phyloP scores from a whole-genome alignment of 2,888 invertebrate genomes.

The Drosophila incognita region DNA sequence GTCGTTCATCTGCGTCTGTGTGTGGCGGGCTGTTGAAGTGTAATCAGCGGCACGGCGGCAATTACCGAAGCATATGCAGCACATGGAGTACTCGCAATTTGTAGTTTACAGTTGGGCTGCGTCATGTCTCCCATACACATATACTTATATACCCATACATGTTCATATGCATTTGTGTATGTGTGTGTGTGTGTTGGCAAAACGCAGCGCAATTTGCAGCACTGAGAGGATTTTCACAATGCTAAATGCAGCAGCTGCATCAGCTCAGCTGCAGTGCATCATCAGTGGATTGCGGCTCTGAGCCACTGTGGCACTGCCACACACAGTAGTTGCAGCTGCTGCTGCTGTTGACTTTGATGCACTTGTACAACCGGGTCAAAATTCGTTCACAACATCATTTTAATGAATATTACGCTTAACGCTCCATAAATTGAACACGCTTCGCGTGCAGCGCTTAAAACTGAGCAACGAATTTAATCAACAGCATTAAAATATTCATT shows the following conservation, averaged over 20 bases:
- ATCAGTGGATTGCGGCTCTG: slow-evolving; percentile 55
- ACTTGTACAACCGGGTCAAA: slow-evolving; percentile 20
- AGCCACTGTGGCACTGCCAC: slow-evolving; percentile 44
- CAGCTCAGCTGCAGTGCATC: slow-evolving; percentile 54
- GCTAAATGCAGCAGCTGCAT: slow-evolving; percentile 49
- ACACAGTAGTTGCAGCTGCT: slow-evolving; percentile 35
- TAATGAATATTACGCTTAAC: slow-evolving; percentile 70
- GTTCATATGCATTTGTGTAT: neutral
- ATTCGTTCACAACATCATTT: slow-evolving; percentile 58
- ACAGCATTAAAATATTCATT: neutral
- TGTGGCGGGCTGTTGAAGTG: slow-evolving; percentile 75
- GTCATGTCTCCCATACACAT: slow-evolving; percentile 13
- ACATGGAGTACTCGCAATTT: slow-evolving; percentile 62
- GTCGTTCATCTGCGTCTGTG: slow-evolving; percentile 58
- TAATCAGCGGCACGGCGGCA: slow-evolving; percentile 81
- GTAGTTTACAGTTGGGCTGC: slow-evolving; percentile 52
- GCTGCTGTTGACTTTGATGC: slow-evolving; percentile 53
- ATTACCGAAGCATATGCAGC: slow-evolving; percentile 75
- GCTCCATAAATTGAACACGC: slow-evolving; percentile 53
- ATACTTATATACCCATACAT: neutral
- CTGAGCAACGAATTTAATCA: slow-evolving; percentile 2
- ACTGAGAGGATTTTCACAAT: slow-evolving; percentile 72
- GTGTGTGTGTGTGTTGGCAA: slow-evolving; percentile 61
- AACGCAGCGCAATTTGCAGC: slow-evolving; percentile 74
- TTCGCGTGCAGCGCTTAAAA: slow-evolving; percentile 23